Conservation (phyloP, 2,113 vertebrate genomes). For the Nothoprocta perdicaria region DNA sequence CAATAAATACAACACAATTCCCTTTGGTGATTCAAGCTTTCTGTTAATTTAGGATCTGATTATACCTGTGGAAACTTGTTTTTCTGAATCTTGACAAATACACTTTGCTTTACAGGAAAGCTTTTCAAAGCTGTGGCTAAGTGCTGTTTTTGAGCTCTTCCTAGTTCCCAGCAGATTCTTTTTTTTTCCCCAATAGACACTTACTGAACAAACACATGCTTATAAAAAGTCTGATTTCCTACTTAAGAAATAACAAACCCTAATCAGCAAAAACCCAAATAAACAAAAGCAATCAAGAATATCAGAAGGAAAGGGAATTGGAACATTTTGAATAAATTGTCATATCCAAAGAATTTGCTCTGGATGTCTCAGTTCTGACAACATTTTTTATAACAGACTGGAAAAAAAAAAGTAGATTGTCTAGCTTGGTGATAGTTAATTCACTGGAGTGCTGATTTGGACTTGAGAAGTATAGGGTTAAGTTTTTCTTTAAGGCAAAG, state of each 20-base stretch:
- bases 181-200: not conserved
- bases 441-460: not conserved
- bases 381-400: not conserved
- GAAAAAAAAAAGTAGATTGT: not conserved
- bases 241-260: not conserved
- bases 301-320: not conserved
- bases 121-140: conserved; percentile 38
- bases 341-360: conserved; percentile 30
- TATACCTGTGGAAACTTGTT: conserved; percentile 60
- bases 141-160: conserved; percentile 15
- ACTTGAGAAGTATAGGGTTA: not conserved
- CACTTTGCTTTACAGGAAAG: conserved; percentile 58
- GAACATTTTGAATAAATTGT: conserved; percentile 6
- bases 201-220: not conserved
- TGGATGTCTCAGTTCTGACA: not conserved
- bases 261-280: conserved; percentile 37
- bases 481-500: not conserved
- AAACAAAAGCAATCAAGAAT: conserved; percentile 20
- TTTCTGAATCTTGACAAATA: conserved; percentile 53
- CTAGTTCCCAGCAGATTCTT: conserved; percentile 21
- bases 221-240: conserved; percentile 51
- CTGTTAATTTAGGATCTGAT: conserved; percentile 66
- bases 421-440: not conserved
- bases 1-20: conserved; percentile 67
- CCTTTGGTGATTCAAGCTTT: conserved; percentile 28